Evolutionary conservation across 2,797 vertebrate genomes (phyloP).

Genomic region (Pelobates cultripes): DNA sequence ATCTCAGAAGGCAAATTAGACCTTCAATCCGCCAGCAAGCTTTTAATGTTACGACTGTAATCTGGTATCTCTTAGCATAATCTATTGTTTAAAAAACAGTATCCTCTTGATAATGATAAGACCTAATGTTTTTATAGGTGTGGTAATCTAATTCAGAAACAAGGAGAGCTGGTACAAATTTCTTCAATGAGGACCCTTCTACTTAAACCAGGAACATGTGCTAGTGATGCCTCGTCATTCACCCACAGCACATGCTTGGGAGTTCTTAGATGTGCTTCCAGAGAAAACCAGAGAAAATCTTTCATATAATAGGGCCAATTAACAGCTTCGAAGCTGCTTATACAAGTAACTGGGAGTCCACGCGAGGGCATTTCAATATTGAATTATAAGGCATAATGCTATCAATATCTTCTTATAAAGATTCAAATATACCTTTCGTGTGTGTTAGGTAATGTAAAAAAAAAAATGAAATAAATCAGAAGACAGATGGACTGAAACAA

Average conservation of each 20-base stretch:
- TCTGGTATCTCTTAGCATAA: conserved; percentile 49
- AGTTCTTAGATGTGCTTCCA: not conserved
- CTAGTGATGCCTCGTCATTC: not conserved
- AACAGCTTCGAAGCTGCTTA: not conserved
- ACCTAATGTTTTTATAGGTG: conserved; percentile 35
- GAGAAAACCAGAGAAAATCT: not conserved
- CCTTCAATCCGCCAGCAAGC: conserved; percentile 23
- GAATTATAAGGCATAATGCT: no score
- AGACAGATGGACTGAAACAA: no score
- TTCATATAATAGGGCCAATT: not conserved
- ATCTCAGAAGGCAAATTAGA: conserved; percentile 42
- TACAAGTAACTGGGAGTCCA: not conserved
- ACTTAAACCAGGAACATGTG: not conserved
- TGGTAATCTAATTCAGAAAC: conserved; percentile 39
- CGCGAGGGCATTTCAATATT: not conserved
- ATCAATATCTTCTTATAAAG: no score
- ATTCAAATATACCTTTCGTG: no score
- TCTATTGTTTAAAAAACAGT: conserved; percentile 48
- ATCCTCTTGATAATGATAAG: conserved; percentile 42
- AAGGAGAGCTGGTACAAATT: conserved; percentile 41
- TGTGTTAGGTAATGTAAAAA: no score
- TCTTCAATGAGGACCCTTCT: conserved; percentile 6
- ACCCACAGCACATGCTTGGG: not conserved
- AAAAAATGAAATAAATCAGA: no score
- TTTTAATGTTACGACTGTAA: conserved; percentile 3